These are phyloP conservation scores for Dendrolimus kikuchii DNA, from an alignment of 1,140 invertebrate genomes.

Conservation along the genomic window DNA sequence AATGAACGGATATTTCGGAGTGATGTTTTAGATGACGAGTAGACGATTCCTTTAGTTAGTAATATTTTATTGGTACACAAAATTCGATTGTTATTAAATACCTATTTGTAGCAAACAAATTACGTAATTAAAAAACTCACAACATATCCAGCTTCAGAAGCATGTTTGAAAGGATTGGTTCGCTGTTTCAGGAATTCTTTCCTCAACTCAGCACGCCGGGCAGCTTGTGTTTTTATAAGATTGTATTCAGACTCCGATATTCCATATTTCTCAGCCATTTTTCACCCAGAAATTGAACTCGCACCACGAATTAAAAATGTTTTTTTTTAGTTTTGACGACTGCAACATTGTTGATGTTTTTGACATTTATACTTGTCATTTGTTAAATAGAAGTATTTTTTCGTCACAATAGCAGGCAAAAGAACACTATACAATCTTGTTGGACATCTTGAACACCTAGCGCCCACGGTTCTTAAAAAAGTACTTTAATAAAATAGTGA, in stretches of 20 bases:
- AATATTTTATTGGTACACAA: not conserved
- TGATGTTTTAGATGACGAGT: too few species aligned
- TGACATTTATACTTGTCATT: too few species aligned
- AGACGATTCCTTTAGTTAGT: not conserved
- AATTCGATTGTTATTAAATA: not conserved
- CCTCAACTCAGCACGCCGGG: constrained; percentile 72
- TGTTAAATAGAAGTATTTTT: too few species aligned
- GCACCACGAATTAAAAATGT: constrained; percentile 3
- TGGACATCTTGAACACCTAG: too few species aligned
- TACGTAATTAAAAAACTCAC: constrained; percentile 62
- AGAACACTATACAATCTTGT: too few species aligned
- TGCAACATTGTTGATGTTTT: too few species aligned
- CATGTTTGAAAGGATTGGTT: constrained; percentile 76
- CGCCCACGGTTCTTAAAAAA: too few species aligned
- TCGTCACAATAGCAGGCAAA: too few species aligned
- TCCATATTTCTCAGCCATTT: constrained; percentile 63
- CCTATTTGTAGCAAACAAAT: constrained; percentile 30
- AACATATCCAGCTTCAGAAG: constrained; percentile 59
- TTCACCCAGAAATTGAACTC: constrained; percentile 6
- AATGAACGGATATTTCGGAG: not conserved
- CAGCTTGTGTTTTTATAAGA: constrained; percentile 72
- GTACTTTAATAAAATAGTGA: too few species aligned
- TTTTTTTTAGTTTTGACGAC: not conserved
- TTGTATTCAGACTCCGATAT: constrained; percentile 55
- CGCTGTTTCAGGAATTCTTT: constrained; percentile 80